Evolutionary conservation across 1,140 invertebrate species (phyloP).

Genomic region (Sitophilus oryzae): DNA sequence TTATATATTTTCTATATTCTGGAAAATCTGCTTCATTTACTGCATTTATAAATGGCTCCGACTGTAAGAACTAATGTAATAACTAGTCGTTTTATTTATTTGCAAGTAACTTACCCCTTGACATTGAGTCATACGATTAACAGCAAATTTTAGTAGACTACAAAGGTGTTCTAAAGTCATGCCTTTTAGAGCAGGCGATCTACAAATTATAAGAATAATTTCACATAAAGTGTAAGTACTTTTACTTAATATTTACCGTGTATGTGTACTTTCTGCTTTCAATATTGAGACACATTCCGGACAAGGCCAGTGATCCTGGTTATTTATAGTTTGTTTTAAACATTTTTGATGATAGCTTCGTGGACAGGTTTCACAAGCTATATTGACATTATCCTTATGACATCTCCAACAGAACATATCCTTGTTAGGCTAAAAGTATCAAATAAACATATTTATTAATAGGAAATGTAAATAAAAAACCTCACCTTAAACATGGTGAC

Average conservation of each 20-base stretch:
- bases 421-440: constrained; percentile 36
- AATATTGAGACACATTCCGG: constrained; percentile 77
- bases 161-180: constrained; percentile 67
- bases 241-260: constrained; percentile 33
- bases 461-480: not conserved
- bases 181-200: constrained; percentile 66
- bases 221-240: not conserved
- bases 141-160: constrained; percentile 66
- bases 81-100: not conserved
- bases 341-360: constrained; percentile 79
- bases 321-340: constrained; percentile 51
- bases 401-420: constrained; percentile 90
- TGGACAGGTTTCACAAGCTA: constrained; percentile 77
- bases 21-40: constrained; percentile 64
- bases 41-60: constrained; percentile 66
- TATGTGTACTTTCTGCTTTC: constrained; percentile 69
- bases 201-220: constrained; percentile 36
- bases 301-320: constrained; percentile 71
- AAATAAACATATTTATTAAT: constrained; percentile 2
- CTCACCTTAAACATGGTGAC: constrained; percentile 25
- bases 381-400: constrained; percentile 59
- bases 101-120: constrained; percentile 56
- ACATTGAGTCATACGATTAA: constrained; percentile 65
- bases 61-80: constrained; percentile 42
- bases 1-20: constrained; percentile 72